Conservation (phyloP, 2,888 invertebrate species). For the Athetis lepigone region DNA sequence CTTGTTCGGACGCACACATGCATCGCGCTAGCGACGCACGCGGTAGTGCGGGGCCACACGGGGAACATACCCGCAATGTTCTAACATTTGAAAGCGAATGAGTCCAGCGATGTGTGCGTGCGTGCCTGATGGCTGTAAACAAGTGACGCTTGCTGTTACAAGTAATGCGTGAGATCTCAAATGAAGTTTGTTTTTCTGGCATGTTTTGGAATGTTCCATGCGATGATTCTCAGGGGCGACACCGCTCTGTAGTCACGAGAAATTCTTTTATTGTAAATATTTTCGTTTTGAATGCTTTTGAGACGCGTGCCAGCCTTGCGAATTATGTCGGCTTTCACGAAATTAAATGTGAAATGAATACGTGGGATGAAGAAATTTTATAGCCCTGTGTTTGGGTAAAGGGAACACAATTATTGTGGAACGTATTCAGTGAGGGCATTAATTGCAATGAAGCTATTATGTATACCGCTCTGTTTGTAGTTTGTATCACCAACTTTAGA, state of each 20-base stretch:
- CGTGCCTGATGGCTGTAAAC: too few relatives aligned
- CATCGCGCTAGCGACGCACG: too few relatives aligned
- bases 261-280: conserved; percentile 11
- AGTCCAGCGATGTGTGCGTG: not conserved
- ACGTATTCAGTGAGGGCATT: not conserved
- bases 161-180: not conserved
- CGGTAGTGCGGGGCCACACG: not conserved
- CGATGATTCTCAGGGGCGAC: conserved; percentile 1
- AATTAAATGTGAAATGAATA: conserved; percentile 27
- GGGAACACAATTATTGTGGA: not conserved
- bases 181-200: not conserved
- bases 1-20: not conserved
- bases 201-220: conserved; percentile 4
- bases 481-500: too few relatives aligned
- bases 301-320: conserved; percentile 7
- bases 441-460: not conserved
- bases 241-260: not conserved
- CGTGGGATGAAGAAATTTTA: not conserved
- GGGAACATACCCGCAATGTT: not conserved
- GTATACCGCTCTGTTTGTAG: not conserved
- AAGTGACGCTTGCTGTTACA: not conserved
- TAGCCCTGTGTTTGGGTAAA: not conserved
- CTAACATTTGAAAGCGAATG: not conserved
- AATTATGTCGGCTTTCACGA: conserved; percentile 13
- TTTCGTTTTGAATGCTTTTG: conserved; percentile 29